These are phyloP conservation scores for Prietella phreatophila DNA, from an alignment of 2,113 vertebrate species.

Conservation along the genomic window DNA sequence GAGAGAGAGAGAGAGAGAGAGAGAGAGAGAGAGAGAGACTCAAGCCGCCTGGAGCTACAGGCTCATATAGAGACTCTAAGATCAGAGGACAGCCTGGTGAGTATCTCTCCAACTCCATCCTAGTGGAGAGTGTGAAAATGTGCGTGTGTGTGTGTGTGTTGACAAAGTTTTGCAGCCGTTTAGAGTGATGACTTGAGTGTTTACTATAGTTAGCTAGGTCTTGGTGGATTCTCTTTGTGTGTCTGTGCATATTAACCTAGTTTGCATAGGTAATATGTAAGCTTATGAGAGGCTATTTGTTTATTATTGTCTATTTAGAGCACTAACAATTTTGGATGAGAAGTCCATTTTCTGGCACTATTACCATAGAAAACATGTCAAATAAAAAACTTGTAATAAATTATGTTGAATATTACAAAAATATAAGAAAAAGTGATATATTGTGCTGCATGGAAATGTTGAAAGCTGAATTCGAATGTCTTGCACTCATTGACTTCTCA, in stretches of 20 bases:
- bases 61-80: conserved; percentile 19
- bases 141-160: not conserved
- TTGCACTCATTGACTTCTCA: not conserved
- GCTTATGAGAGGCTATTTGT: not conserved
- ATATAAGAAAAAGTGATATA: not conserved
- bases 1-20: conserved; percentile 3
- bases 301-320: not conserved
- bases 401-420: not conserved
- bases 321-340: not conserved
- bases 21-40: conserved; percentile 26
- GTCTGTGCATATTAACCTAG: not conserved
- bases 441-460: not conserved
- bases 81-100: conserved; percentile 34
- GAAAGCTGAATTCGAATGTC: not conserved
- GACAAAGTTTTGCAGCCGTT: not conserved
- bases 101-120: conserved; percentile 11
- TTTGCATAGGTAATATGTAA: not conserved
- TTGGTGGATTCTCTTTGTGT: not conserved
- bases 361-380: not conserved
- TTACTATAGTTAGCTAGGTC: not conserved
- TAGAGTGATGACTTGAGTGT: not conserved
- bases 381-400: not conserved
- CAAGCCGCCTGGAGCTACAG: conserved; percentile 16
- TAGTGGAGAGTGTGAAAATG: not conserved
- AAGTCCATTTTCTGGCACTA: not conserved